Evolutionary conservation across 2,888 invertebrate genomes (phyloP), one percentile per base, ranked within the genome.

Genomic region (Antitype chi): DNA sequence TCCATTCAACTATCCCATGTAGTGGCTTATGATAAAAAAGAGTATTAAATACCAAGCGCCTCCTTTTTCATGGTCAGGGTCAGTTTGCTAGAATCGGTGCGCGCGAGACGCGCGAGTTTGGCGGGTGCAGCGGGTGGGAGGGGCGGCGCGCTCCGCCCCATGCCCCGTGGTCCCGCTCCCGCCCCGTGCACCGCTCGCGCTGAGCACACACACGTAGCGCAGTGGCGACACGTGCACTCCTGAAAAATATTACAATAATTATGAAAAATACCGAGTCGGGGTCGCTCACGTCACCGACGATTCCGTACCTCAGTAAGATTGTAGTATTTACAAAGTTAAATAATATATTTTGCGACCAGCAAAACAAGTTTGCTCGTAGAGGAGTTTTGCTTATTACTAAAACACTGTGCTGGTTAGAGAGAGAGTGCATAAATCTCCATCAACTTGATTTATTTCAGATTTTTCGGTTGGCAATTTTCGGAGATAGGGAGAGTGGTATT

Each of bases 11-110:
- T 49, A n/a, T 32, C 20, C 7, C 13, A 28, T 47, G 7, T 9
- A 7, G 43, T 43, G 28, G 23, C 17, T 43, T 15, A 11, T 20
- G 8, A 55, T 32, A 4, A 66, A 32, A 32, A 53, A 8, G 43
- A 38, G 25, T 38, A 23, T 57, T 38, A 38, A 59, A 20, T 85
- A 95, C 95, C 96, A 87, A 93, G 92, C 74, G 95, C 94, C 87
- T 96, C 96, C 86, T 95, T 95, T 86, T 94, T 94, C 89, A 95
- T 90, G 55, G 95, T 94, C 78, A 96, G 92, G 47, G 93, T 93
- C 74, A 91, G 90, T 23, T 88, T 86, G 71, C 88, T 81, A 70
- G 86, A 81, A 70, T 89, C 90, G 52, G 80, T 60, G 73, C 87
- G 88, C 47, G 87, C 74, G 55, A 87, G 82, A 0, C 69, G 74